A percentile compares a stretch with the other conserved stretches of the same genome.
phyloP scores from a whole-genome alignment of 2,797 vertebrate species.

The Erpetoichthys calabaricus region DNA sequence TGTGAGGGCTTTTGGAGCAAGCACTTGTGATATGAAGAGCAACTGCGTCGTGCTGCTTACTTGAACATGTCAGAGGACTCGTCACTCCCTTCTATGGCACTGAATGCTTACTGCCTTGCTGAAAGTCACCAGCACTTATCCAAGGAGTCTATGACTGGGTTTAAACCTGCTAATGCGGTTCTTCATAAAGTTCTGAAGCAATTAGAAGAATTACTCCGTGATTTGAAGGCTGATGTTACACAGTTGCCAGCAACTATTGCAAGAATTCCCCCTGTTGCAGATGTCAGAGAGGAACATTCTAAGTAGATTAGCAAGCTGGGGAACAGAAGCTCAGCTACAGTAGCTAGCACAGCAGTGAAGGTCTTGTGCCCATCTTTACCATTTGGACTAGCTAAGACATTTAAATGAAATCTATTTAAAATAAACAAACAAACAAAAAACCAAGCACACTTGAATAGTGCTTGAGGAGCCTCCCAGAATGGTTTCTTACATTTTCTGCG shows the following conservation, averaged over 20 bases:
- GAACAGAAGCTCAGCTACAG: slow-evolving; percentile 68
- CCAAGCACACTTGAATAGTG: no score
- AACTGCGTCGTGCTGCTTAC: slow-evolving; percentile 84
- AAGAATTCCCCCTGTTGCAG: slow-evolving; percentile 87
- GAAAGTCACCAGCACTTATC: slow-evolving; percentile 96
- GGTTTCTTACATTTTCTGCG: no score
- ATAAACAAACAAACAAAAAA: no score
- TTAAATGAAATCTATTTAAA: no score
- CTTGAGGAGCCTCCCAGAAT: no score
- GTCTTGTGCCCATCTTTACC: not conserved
- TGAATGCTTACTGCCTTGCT: slow-evolving; percentile 89
- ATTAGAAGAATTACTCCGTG: slow-evolving; percentile 89
- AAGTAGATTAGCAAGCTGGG: slow-evolving; percentile 84
- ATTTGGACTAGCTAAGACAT: slow-evolving; percentile 3
- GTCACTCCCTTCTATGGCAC: slow-evolving; percentile 91
- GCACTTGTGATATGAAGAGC: slow-evolving; percentile 91
- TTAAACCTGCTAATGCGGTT: slow-evolving; percentile 93
- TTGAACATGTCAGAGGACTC: slow-evolving; percentile 96
- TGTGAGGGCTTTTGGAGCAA: slow-evolving; percentile 74
- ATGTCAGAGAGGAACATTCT: slow-evolving; percentile 98
- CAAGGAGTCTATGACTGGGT: slow-evolving; percentile 96
- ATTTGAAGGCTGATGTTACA: slow-evolving; percentile 97
- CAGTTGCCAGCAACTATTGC: slow-evolving; percentile 91
- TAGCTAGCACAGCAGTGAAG: slow-evolving; percentile 25
- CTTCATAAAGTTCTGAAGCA: slow-evolving; percentile 97